A percentile compares a stretch with the other conserved stretches of the same genome.
phyloP scores from a whole-genome alignment of 2,797 vertebrate species.

The Spinibarbus caldwelli region DNA sequence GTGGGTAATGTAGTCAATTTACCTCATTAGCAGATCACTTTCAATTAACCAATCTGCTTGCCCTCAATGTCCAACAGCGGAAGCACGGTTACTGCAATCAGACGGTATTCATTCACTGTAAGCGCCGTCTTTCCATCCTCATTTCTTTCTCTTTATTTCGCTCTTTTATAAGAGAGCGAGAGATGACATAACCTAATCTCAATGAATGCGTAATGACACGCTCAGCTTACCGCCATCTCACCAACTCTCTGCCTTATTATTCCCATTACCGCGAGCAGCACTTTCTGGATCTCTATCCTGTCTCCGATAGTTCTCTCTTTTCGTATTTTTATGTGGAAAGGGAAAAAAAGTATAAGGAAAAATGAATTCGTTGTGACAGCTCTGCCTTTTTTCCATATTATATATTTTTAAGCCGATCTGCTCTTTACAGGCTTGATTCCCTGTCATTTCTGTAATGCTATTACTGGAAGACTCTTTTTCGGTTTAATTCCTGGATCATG shows the following conservation, averaged over 20 bases:
- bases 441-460: constrained; percentile 16
- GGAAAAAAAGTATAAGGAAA: background rate
- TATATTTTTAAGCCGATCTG: constrained; percentile 34
- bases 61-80: constrained; percentile 49
- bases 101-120: constrained; percentile 19
- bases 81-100: constrained; percentile 39
- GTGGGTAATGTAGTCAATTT: constrained; percentile 61
- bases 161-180: constrained; percentile 32
- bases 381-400: background rate
- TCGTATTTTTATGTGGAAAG: background rate
- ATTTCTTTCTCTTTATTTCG: constrained; percentile 37
- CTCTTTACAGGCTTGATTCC: constrained; percentile 33
- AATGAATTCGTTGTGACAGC: constrained; percentile 33
- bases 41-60: constrained; percentile 64
- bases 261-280: constrained; percentile 30
- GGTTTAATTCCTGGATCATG: constrained; percentile 32
- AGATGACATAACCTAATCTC: constrained; percentile 64
- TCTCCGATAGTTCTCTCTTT: constrained; percentile 16
- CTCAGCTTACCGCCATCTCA: constrained; percentile 43
- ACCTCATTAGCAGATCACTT: constrained; percentile 62
- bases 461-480: constrained; percentile 11
- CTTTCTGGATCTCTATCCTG: constrained; percentile 33
- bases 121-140: constrained; percentile 19
- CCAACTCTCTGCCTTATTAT: constrained; percentile 36
- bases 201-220: constrained; percentile 48